Evolutionary conservation across 2,113 vertebrate species (phyloP).

Genomic region (Nothocercus julius): DNA sequence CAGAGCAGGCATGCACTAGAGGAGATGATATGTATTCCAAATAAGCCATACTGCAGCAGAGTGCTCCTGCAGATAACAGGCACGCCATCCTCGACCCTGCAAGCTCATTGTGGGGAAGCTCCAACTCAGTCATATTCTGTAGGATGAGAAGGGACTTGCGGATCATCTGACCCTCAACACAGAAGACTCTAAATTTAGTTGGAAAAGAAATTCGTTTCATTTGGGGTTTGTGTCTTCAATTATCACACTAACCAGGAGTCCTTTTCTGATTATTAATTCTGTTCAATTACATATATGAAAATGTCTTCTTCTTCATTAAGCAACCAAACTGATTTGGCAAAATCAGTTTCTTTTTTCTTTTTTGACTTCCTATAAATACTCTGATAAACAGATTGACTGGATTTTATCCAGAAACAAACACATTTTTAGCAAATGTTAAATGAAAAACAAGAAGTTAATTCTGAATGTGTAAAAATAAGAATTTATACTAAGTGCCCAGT

Average conservation of each 20-base stretch:
- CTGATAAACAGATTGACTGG: neutral
- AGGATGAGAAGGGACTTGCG: neutral
- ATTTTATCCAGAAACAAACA: neutral
- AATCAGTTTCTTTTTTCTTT: neutral
- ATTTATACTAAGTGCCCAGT: neutral
- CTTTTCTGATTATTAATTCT: slow-evolving; percentile 2
- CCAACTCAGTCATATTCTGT: neutral
- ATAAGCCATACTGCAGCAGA: neutral
- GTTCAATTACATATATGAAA: neutral
- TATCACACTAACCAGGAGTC: neutral
- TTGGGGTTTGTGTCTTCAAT: slow-evolving; percentile 7
- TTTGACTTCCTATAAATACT: neutral
- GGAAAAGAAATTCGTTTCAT: neutral
- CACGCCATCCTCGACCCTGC: neutral
- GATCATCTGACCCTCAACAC: neutral
- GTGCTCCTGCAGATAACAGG: neutral
- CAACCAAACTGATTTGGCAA: neutral
- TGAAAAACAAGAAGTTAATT: neutral
- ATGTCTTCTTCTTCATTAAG: slow-evolving; percentile 22
- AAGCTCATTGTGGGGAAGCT: neutral
- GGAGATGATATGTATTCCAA: neutral
- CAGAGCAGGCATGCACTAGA: fast-evolving
- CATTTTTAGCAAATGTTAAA: neutral
- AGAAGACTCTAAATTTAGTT: neutral
- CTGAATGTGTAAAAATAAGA: neutral